These are phyloP conservation scores for Scaptomyza graminum DNA, from an alignment of 1,140 invertebrate genomes.

Conservation along the genomic window DNA sequence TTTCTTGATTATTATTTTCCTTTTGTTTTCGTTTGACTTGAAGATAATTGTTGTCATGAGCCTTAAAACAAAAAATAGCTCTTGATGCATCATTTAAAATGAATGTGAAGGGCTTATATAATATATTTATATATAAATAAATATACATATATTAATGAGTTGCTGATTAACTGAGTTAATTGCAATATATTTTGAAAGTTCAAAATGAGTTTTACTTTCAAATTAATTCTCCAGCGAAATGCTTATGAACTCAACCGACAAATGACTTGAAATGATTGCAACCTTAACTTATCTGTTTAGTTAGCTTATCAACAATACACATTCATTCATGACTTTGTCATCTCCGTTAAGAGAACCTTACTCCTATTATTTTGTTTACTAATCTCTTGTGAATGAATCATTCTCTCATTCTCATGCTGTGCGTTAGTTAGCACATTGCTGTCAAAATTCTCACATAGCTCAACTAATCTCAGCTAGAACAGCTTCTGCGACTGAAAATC, in stretches of 20 bases:
- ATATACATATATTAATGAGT: slow-evolving; percentile 25
- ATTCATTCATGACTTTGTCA: not conserved
- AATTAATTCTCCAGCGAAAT: not conserved
- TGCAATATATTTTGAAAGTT: slow-evolving; percentile 31
- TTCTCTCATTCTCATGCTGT: not conserved
- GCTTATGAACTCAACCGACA: too few relatives aligned
- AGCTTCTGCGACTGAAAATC: not conserved
- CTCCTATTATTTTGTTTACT: slow-evolving; percentile 1
- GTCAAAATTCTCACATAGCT: slow-evolving; percentile 21
- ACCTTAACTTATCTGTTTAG: not conserved
- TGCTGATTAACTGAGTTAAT: slow-evolving; percentile 20
- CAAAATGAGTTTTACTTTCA: slow-evolving; percentile 19
- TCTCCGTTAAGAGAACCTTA: too few relatives aligned
- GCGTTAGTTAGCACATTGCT: slow-evolving; percentile 11
- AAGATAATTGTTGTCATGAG: slow-evolving; percentile 43
- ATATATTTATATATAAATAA: slow-evolving; percentile 37
- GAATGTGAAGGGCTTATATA: slow-evolving; percentile 50
- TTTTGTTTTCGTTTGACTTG: slow-evolving; percentile 11
- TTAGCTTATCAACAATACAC: not conserved
- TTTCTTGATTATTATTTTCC: slow-evolving; percentile 4
- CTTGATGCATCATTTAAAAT: slow-evolving; percentile 43
- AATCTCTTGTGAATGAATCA: slow-evolving; percentile 9
- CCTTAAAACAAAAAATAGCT: slow-evolving; percentile 34
- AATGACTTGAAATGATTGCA: too few relatives aligned
- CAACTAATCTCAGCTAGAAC: slow-evolving; percentile 8